Percentiles rank a stretch among this genome's conserved stretches.
Evolutionary conservation across 2,113 vertebrate genomes (phyloP).

Genomic region (Odontesthes bonariensis): DNA sequence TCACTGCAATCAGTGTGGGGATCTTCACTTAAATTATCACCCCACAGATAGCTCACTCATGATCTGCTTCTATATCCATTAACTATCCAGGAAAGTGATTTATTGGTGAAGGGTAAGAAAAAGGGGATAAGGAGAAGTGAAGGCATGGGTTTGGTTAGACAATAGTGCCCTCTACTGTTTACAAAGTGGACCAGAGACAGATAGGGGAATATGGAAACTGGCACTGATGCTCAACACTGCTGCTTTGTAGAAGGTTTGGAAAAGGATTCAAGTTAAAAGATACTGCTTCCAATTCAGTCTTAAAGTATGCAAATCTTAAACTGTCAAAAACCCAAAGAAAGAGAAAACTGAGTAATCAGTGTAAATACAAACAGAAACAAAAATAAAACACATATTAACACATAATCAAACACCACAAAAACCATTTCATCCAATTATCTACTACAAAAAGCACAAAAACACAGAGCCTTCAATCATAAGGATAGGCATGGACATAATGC

Average conservation of each 20-base stretch:
- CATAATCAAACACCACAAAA: slow-evolving; percentile 5
- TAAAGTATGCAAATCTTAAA: not conserved
- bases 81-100: slow-evolving; percentile 86
- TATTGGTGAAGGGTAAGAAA: slow-evolving; percentile 81
- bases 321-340: not conserved
- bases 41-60: slow-evolving; percentile 87
- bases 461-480: not conserved
- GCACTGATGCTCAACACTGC: slow-evolving; percentile 21
- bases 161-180: slow-evolving; percentile 86
- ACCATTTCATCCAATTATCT: not conserved
- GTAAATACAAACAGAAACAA: not conserved
- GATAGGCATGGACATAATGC: slow-evolving; percentile 35
- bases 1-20: slow-evolving; percentile 85
- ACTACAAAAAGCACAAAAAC: not conserved
- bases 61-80: slow-evolving; percentile 87
- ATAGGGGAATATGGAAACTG: not conserved
- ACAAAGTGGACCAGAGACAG: slow-evolving; percentile 7
- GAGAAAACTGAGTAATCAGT: not conserved
- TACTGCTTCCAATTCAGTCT: not conserved
- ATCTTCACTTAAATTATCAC: slow-evolving; percentile 88
- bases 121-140: slow-evolving; percentile 49
- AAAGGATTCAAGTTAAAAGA: not conserved
- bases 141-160: slow-evolving; percentile 71
- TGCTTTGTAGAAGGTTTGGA: slow-evolving; percentile 25
- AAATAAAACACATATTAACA: not conserved